These are phyloP conservation scores for Eunapius fragilis DNA, from an alignment of 37 sponge, comb jelly and placozoan species.

Conservation along the genomic window DNA sequence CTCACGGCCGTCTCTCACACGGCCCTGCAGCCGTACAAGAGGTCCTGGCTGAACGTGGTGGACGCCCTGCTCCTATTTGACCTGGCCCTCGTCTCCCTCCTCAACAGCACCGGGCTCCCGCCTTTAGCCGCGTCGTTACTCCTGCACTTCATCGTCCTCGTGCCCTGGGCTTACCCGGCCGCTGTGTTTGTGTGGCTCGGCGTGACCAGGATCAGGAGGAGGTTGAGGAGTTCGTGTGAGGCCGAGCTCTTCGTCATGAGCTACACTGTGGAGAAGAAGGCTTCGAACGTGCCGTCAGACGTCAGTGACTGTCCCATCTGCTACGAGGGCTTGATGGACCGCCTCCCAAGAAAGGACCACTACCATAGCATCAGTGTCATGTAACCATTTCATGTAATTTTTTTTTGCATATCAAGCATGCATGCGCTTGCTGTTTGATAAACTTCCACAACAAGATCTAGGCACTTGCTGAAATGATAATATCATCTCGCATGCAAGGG, in stretches of 20 bases:
- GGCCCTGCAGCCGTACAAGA: slow-evolving; percentile 22
- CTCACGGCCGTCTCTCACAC: slow-evolving; percentile 6
- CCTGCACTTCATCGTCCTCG: slow-evolving; percentile 3
- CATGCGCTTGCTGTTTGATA: too few relatives aligned
- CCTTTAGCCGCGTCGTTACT: neutral
- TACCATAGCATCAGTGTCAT: neutral
- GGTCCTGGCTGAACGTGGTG: slow-evolving; percentile 15
- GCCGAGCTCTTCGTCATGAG: neutral
- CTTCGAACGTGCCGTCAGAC: neutral
- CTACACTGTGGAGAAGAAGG: neutral
- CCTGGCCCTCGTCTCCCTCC: slow-evolving; percentile 17
- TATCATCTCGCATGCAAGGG: too few relatives aligned
- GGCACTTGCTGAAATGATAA: too few relatives aligned
- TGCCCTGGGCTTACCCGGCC: slow-evolving; percentile 2
- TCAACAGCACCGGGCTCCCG: slow-evolving; percentile 7
- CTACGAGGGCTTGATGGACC: neutral
- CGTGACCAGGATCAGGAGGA: neutral
- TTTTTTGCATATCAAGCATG: too few relatives aligned
- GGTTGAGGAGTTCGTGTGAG: neutral
- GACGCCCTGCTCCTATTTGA: slow-evolving; percentile 17
- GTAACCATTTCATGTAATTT: neutral
- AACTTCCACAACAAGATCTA: too few relatives aligned
- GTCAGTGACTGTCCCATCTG: neutral
- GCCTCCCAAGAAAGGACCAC: neutral
- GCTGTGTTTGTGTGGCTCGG: neutral